phyloP scores from a whole-genome alignment of 1,140 invertebrate species.

The Psilanteris sp. region DNA sequence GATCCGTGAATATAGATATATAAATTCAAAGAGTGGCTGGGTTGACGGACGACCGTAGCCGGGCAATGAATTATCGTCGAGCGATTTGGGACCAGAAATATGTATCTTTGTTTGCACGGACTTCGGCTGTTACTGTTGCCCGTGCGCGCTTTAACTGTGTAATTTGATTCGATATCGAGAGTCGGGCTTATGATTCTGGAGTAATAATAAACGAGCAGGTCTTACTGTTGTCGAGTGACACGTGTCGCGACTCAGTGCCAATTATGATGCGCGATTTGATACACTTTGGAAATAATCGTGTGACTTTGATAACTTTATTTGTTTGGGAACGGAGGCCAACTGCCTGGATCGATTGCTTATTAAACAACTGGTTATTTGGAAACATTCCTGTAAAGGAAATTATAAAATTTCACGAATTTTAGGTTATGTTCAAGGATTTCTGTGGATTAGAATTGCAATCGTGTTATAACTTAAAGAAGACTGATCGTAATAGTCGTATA shows the following conservation, averaged over 20 bases:
- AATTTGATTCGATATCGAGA: constrained; percentile 78
- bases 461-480: no score
- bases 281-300: constrained; percentile 64
- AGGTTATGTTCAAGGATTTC: no score
- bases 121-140: constrained; percentile 10
- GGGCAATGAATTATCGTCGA: constrained; percentile 64
- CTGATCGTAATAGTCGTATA: no score
- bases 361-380: neutral
- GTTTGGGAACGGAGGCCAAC: constrained; percentile 5
- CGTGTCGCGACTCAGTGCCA: constrained; percentile 70
- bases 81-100: constrained; percentile 17
- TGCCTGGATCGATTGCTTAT: neutral
- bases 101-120: constrained; percentile 30
- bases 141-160: constrained; percentile 61
- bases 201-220: constrained; percentile 78
- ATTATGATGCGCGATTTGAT: constrained; percentile 79
- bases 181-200: constrained; percentile 73
- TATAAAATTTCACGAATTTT: no score
- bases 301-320: constrained; percentile 72
- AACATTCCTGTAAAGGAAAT: no score
- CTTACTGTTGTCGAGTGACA: constrained; percentile 71
- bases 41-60: constrained; percentile 58
- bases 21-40: constrained; percentile 33
- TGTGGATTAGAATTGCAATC: no score
- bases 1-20: constrained; percentile 45